A percentile compares a stretch with the other conserved stretches of the same genome.
Evolutionary conservation across 2,113 vertebrate species (phyloP).

Genomic region (Thinocorus orbignyianus): DNA sequence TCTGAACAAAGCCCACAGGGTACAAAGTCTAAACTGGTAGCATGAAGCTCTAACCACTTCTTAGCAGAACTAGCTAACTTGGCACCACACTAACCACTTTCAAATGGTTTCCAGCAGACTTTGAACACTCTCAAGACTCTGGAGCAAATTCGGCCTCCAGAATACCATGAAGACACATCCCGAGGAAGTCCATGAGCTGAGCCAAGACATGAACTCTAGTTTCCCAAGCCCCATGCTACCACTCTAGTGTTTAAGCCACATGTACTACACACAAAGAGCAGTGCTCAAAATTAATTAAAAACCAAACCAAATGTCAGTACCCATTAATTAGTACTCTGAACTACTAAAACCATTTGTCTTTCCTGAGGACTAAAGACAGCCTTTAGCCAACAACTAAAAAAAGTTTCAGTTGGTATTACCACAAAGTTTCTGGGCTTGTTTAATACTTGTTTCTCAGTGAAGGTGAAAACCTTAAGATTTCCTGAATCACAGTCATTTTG

Average conservation of each 20-base stretch:
- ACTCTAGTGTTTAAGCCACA: neutral
- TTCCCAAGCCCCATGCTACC: neutral
- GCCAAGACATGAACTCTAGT: conserved; percentile 9
- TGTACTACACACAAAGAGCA: neutral
- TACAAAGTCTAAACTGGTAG: conserved; percentile 47
- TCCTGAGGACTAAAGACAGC: neutral
- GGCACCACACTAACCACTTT: conserved; percentile 10
- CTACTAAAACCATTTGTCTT: conserved; percentile 15
- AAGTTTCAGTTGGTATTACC: neutral
- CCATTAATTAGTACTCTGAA: neutral
- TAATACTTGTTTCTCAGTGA: neutral
- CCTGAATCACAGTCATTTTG: neutral
- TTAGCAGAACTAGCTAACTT: conserved; percentile 19
- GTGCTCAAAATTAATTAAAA: conserved; percentile 10
- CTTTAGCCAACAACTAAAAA: neutral
- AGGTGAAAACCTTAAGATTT: neutral
- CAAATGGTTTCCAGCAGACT: conserved; percentile 38
- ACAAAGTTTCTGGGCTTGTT: neutral
- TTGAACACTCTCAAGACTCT: neutral
- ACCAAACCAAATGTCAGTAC: neutral
- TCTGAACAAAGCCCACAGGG: neutral
- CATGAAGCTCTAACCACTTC: conserved; percentile 46
- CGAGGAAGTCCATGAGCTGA: neutral
- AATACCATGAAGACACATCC: neutral
- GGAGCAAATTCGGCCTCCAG: conserved; percentile 8